A percentile compares a stretch with the other conserved stretches of the same genome.
Conservation (phyloP, 2,888 invertebrate species). For the Pollenia griseotomentosa region DNA sequence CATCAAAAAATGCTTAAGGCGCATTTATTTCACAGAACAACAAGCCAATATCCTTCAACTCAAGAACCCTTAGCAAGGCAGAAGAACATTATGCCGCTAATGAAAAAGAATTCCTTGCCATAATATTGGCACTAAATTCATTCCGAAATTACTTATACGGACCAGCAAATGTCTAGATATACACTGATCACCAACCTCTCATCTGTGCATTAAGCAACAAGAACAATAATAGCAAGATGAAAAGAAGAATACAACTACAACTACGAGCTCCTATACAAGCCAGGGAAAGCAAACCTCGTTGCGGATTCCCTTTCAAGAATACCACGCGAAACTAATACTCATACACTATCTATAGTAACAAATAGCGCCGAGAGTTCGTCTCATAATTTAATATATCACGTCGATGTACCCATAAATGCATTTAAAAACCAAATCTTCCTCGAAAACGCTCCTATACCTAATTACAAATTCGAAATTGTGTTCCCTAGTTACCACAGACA, state of each 20-base stretch:
- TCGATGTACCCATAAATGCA: slow-evolving; percentile 10
- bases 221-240: slow-evolving; percentile 11
- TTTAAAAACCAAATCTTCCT: slow-evolving; percentile 50
- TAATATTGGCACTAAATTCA: slow-evolving; percentile 16
- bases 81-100: slow-evolving; percentile 58
- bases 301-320: slow-evolving; percentile 62
- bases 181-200: neutral
- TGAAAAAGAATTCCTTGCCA: slow-evolving; percentile 48
- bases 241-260: slow-evolving; percentile 31
- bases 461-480: neutral
- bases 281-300: slow-evolving; percentile 41
- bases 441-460: neutral
- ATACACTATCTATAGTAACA: too few species aligned
- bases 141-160: too few species aligned
- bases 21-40: slow-evolving; percentile 44
- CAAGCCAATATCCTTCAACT: slow-evolving; percentile 57
- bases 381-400: slow-evolving; percentile 9
- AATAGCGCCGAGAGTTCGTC: too few species aligned
- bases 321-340: too few species aligned
- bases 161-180: slow-evolving; percentile 20
- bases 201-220: slow-evolving; percentile 6
- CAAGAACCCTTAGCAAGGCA: slow-evolving; percentile 50
- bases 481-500: slow-evolving; percentile 28
- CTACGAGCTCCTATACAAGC: slow-evolving; percentile 4
- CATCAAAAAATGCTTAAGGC: slow-evolving; percentile 43